phyloP scores from a whole-genome alignment of 1,140 invertebrate genomes.

The Charaxes varanes region DNA sequence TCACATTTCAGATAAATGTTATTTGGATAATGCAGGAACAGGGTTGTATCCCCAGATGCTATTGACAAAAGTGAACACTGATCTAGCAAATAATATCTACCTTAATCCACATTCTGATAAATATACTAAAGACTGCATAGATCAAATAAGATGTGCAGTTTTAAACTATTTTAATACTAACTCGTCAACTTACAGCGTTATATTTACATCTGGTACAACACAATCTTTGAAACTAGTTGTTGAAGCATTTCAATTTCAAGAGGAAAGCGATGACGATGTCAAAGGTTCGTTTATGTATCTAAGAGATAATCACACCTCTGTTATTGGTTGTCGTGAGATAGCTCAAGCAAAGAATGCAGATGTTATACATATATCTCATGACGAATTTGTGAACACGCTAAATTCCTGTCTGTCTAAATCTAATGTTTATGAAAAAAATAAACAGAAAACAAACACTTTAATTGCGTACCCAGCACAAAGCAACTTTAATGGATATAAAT shows the following conservation, averaged over 20 bases:
- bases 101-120: conserved; percentile 93
- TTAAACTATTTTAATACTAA: conserved; percentile 90
- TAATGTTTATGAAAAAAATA: conserved; percentile 16
- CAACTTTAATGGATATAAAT: conserved; percentile 95
- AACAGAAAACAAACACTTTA: conserved; percentile 73
- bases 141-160: conserved; percentile 87
- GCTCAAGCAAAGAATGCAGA: conserved; percentile 66
- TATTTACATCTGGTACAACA: conserved; percentile 95
- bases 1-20: conserved; percentile 83
- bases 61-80: conserved; percentile 78
- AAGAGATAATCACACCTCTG: conserved; percentile 96
- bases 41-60: conserved; percentile 87
- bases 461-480: conserved; percentile 94
- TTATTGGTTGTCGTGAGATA: conserved; percentile 90
- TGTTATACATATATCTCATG: conserved; percentile 72
- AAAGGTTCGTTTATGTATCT: conserved; percentile 85
- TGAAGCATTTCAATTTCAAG: conserved; percentile 84
- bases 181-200: conserved; percentile 86
- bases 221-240: conserved; percentile 87
- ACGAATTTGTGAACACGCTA: conserved; percentile 69
- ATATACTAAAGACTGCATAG: conserved; percentile 85
- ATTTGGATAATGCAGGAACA: conserved; percentile 93
- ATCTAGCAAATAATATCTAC: conserved; percentile 83
- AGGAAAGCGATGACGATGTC: conserved; percentile 12
- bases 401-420: conserved; percentile 20